Evolutionary conservation across 2,888 invertebrate genomes (phyloP).

Genomic region (Patella caerulea): DNA sequence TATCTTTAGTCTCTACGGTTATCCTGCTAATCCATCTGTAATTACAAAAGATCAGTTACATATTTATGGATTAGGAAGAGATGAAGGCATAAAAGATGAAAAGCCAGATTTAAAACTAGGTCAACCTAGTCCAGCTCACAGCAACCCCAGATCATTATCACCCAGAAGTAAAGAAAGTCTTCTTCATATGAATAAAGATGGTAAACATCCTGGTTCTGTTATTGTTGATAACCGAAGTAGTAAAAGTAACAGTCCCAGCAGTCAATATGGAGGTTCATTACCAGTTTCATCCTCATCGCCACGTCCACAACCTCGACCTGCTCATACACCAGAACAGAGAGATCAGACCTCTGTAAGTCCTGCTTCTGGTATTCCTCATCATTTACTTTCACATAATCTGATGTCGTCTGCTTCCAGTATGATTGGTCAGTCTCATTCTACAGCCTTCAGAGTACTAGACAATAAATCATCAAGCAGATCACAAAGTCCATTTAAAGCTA

Average conservation of each 20-base stretch:
- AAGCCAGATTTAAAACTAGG: slow-evolving; percentile 32
- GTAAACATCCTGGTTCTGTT: slow-evolving; percentile 60
- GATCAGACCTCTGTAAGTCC: slow-evolving; percentile 52
- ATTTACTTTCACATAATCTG: slow-evolving; percentile 46
- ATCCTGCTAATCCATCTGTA: slow-evolving; percentile 68
- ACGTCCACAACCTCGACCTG: slow-evolving; percentile 57
- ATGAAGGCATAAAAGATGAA: slow-evolving; percentile 52
- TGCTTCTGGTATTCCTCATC: slow-evolving; percentile 47
- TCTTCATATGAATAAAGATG: slow-evolving; percentile 53
- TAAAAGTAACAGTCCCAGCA: slow-evolving; percentile 37
- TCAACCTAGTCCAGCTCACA: slow-evolving; percentile 26
- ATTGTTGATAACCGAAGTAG: slow-evolving; percentile 59
- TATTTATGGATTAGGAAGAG: slow-evolving; percentile 54
- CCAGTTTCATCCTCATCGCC: slow-evolving; percentile 49
- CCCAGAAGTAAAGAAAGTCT: slow-evolving; percentile 44
- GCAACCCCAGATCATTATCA: slow-evolving; percentile 33
- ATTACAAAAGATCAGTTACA: slow-evolving; percentile 69
- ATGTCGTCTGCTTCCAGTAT: slow-evolving; percentile 29
- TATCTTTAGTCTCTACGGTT: slow-evolving; percentile 71
- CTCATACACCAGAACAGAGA: slow-evolving; percentile 56
- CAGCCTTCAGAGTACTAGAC: slow-evolving; percentile 49
- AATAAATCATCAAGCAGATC: slow-evolving; percentile 43
- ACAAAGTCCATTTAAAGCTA: slow-evolving; percentile 61
- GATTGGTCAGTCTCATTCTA: slow-evolving; percentile 42
- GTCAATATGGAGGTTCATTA: slow-evolving; percentile 35